Evolutionary conservation across 1,140 invertebrate genomes (phyloP), one percentile per base, ranked within the genome.

Genomic region (Drosophila tsacasi): DNA sequence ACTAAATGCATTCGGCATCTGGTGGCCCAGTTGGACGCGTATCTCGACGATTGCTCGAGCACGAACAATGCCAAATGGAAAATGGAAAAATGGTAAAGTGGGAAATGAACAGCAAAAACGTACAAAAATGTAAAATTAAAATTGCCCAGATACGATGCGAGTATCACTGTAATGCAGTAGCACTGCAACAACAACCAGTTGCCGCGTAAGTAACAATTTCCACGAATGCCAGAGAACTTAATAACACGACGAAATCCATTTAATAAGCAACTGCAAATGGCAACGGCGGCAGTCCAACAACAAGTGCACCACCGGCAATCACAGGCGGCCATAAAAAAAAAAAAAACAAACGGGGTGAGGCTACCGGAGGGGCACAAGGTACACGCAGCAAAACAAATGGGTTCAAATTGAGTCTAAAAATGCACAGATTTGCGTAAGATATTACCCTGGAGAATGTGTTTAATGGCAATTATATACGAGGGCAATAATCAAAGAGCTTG

Each of bases 261-360:
- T 87, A 87, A 87, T 87, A 87, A 89, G 84, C 84, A 81, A 83
- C 84, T 84, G 84, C 69, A 76, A 89, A 89, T 89, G 83, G 79
- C 83, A 81, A 40, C 65, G 54, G 42, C 65, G 79, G 57, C 81
- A 76, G 63, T 52, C 42, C 68, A 68, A 57, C 66, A 59, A 63
- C 76, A 79, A 79, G 76, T 79, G 76, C 76, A 61, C 47, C 40
- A 40, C 69, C 73, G 60, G 63, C 62, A 67, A 68, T 69, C 49
- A 66, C 57, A 42, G 68, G 49, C 39, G 40, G 62, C 15, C 42
- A 63, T 63, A 62, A 59, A 50, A 40, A 49, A 21, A 1, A 25
- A 25, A 25, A 6, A 32, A 32, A 32, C 9, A 8, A 10, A 32
- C 13, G 54, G 32, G 54, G 9, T 23, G 54, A 0, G 54, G 54